phyloP scores from a whole-genome alignment of 2,888 invertebrate species.

The Thera britannica region DNA sequence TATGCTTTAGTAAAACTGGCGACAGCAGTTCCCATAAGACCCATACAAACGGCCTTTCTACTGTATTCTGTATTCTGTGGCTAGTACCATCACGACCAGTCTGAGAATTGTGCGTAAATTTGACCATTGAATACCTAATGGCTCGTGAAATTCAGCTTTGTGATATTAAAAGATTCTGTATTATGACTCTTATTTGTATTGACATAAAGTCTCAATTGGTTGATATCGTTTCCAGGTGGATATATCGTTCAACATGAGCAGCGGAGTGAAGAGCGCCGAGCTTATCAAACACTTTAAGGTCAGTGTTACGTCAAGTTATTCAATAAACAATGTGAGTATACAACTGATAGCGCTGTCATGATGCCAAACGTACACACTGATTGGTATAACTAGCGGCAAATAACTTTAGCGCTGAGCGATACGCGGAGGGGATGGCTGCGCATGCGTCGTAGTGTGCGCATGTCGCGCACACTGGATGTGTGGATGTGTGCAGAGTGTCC shows the following conservation, averaged over 20 bases:
- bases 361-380: not conserved
- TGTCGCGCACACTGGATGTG: too few relatives aligned
- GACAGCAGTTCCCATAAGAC: too few relatives aligned
- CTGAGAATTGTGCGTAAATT: too few relatives aligned
- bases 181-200: slow-evolving; percentile 1
- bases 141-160: not conserved
- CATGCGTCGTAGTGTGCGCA: too few relatives aligned
- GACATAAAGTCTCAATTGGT: not conserved
- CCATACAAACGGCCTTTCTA: too few relatives aligned
- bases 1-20: too few relatives aligned
- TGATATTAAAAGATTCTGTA: not conserved
- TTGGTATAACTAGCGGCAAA: not conserved
- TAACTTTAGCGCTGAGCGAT: not conserved
- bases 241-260: slow-evolving; percentile 99
- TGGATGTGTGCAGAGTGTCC: too few relatives aligned
- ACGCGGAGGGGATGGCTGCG: too few relatives aligned
- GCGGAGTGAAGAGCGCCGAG: slow-evolving; percentile 98
- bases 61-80: too few relatives aligned
- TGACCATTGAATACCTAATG: not conserved
- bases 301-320: slow-evolving; percentile 39
- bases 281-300: slow-evolving; percentile 95
- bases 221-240: slow-evolving; percentile 85
- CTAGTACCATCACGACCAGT: too few relatives aligned
- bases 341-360: slow-evolving; percentile 1
- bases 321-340: slow-evolving; percentile 20